Evolutionary conservation across 2,888 invertebrate genomes (phyloP), one percentile per base, ranked within the genome.

Genomic region (Galerucella nymphaeae): DNA sequence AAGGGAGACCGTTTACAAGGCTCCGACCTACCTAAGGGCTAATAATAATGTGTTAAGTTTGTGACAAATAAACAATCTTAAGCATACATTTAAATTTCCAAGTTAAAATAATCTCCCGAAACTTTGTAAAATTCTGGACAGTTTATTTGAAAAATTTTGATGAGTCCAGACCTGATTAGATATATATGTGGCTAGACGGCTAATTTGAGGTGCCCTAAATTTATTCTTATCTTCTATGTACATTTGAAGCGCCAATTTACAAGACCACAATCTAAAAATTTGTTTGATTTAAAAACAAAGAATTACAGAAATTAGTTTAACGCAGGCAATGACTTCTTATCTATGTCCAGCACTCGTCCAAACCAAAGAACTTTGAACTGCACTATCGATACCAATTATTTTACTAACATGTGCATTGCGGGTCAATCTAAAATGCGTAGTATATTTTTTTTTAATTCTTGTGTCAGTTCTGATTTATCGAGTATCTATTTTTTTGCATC

Each of bases 281-380:
- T 62, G 18, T 62, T 42, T 62, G 13, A 53, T 50, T 62, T 68
- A 38, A 30, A 61, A 68, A 68, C 53, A 68, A 68, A 68, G 53
- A 61, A 59, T 61, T 53, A 20, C 62, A 68, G 61, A 68, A 61
- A 50, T 68, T 68, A 68, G 68, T 68, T 50, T 68, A 68, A 68
- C 45, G 53, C 68, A 68, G 68, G 68, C 68, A 68, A 68, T 68
- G 68, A 68, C 68, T 68, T 53, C 61, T 68, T 68, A 68, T 68
- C 68, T 61, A 45, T 41, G 8, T 45, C 42, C 42, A 18, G 20
- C 38, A 59, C 48, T 68, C 65, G 65, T 72, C 72, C 69, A 64
- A 69, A 71, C 58, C 23, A 38, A 18, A 62, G 74, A 63, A 71
- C 74, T 74, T 74, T 74, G 74, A 74, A 74, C 74, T 69, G 66